Percentiles rank a stretch among this genome's conserved stretches.
Conservation (phyloP, 2,888 invertebrate species). For the Pseudococcus viburni region DNA sequence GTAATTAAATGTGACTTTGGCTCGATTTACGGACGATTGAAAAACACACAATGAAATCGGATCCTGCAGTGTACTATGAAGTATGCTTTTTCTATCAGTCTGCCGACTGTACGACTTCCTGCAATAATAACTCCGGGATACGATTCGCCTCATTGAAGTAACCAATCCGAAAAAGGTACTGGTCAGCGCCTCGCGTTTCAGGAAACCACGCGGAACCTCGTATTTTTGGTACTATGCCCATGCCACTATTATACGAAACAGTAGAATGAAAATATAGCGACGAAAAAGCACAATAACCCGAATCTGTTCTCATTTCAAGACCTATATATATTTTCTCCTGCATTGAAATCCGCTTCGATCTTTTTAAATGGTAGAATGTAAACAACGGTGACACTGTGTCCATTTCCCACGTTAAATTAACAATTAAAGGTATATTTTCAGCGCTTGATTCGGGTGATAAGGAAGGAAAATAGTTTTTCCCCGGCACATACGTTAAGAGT, state of each 20-base stretch:
- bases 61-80: background rate
- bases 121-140: background rate
- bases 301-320: background rate
- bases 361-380: no score
- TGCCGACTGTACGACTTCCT: background rate
- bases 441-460: no score
- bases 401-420: no score
- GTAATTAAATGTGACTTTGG: slow-evolving; percentile 13
- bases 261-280: background rate
- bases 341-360: no score
- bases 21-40: background rate
- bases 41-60: background rate
- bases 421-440: no score
- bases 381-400: no score
- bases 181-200: background rate
- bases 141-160: slow-evolving; percentile 4
- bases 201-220: background rate
- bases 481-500: no score
- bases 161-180: background rate
- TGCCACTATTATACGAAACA: background rate
- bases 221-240: slow-evolving; percentile 15
- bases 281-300: background rate
- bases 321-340: no score
- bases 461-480: no score
- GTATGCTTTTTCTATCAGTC: background rate